Evolutionary conservation across 2,888 invertebrate genomes (phyloP), one percentile per base, ranked within the genome.

Genomic region (Nemapogon koenigi): DNA sequence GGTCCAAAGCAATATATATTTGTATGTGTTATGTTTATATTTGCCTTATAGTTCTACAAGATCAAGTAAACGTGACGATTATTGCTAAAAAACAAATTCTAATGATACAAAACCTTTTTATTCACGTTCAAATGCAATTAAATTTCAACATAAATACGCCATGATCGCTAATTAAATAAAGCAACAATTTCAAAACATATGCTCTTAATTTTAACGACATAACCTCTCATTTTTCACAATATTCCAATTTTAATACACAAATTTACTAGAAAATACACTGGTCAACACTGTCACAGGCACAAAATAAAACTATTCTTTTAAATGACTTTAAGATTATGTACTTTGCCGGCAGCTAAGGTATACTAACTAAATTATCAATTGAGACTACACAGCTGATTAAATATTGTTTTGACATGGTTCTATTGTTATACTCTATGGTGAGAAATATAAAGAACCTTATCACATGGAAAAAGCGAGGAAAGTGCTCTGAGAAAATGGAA

Each of bases 281-380:
- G n/a, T n/a, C n/a, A 7, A 22, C 22, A 22, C 22, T 22, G 22
- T 7, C 22, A 22, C 22, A 22, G 6, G 10, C 22, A 7, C 10
- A 22, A 22, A 22, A 22, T 22, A 7, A 22, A 22, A 22, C 6
- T 10, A 10, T 22, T 7, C 6, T 22, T 10, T 16, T 19, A 33
- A 33, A 19, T 4, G n/a, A 14, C 18, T 33, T 33, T 33, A 33
- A n/a, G 11, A 3, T 18, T 16, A 11, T 3, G n/a, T n/a, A n/a
- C n/a, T n/a, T n/a, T n/a, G 19, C 69, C 65, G 68, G 52, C 59
- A 59, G 62, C 51, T 60, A 58, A 51, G 39, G 19, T 33, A 53
- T 41, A 49, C 52, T 66, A 68, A 75, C 73, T 72, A 59, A 73
- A 73, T 73, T 75, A 75, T 67, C 68, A 68, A 71, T 65, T 59